Evolutionary conservation across 2,888 invertebrate genomes (phyloP).

Genomic region (Orthonevra nobilis): DNA sequence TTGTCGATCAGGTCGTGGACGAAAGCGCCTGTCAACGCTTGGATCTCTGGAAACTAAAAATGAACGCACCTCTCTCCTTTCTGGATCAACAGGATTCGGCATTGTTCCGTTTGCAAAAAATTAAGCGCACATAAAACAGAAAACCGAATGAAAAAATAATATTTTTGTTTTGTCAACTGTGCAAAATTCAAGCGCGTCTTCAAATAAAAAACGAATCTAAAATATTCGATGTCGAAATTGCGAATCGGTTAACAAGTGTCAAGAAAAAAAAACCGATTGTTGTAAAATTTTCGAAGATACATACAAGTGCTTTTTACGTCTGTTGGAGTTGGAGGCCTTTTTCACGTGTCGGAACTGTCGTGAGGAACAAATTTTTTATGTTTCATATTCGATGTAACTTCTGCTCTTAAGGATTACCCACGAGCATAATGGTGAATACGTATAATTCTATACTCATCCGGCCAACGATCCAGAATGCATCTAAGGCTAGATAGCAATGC

Average conservation of each 20-base stretch:
- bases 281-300: no score
- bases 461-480: no score
- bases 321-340: no score
- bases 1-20: conserved; percentile 75
- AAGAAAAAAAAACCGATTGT: not conserved
- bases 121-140: not conserved
- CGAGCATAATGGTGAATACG: no score
- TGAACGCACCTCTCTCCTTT: conserved; percentile 74
- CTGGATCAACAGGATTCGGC: conserved; percentile 55
- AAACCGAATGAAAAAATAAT: conserved; percentile 15
- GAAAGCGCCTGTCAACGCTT: conserved; percentile 75
- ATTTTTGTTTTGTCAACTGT: not conserved
- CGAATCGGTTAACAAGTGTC: no score
- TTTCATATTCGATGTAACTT: not conserved
- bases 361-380: no score
- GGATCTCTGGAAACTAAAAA: conserved; percentile 77
- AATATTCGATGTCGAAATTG: conserved; percentile 12
- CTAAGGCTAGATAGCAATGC: no score
- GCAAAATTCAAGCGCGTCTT: conserved; percentile 33
- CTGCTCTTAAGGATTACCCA: no score
- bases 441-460: no score
- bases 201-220: conserved; percentile 31
- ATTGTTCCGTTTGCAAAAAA: conserved; percentile 15
- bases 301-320: no score
- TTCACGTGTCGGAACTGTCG: no score